Conservation (phyloP, 2,113 vertebrate genomes). For the Chaenocephalus aceratus region DNA sequence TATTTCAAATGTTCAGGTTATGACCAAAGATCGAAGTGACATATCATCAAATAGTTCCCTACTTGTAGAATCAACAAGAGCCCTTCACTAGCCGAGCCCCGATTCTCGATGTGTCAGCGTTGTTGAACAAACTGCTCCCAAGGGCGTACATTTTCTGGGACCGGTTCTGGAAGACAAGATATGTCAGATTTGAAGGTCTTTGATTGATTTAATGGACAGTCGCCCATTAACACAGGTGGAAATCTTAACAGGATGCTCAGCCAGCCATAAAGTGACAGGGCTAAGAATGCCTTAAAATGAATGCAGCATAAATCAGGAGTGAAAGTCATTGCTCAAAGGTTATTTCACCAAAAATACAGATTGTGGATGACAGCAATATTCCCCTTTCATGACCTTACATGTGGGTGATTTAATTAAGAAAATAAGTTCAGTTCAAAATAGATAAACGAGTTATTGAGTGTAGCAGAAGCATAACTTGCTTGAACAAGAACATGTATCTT, state of each 20-base stretch:
- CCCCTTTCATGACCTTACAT: background rate
- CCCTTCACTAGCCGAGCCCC: background rate
- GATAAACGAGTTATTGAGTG: background rate
- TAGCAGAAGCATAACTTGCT: background rate
- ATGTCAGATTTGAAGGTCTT: conserved; percentile 55
- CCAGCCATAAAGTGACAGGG: conserved; percentile 40
- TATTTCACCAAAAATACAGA: conserved; percentile 19
- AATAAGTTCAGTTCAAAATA: background rate
- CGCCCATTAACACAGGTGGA: conserved; percentile 33
- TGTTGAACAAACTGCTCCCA: conserved; percentile 20
- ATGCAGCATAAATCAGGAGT: conserved; percentile 13
- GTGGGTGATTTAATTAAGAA: conserved; percentile 11
- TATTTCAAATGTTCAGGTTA: background rate
- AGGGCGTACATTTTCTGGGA: conserved; percentile 46
- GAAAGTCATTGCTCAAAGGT: conserved; percentile 32
- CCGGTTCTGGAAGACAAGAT: conserved; percentile 34
- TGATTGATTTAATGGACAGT: conserved; percentile 68
- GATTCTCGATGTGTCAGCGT: conserved; percentile 9
- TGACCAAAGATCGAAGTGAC: conserved; percentile 11
- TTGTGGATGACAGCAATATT: background rate
- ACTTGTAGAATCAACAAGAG: conserved; percentile 15
- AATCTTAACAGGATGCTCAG: conserved; percentile 50
- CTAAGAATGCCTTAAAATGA: conserved; percentile 29
- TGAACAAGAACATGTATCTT: conserved; percentile 4
- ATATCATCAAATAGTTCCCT: background rate